These are phyloP conservation scores for Ammodytes marinus DNA, from an alignment of 2,113 vertebrate species.

Conservation along the genomic window DNA sequence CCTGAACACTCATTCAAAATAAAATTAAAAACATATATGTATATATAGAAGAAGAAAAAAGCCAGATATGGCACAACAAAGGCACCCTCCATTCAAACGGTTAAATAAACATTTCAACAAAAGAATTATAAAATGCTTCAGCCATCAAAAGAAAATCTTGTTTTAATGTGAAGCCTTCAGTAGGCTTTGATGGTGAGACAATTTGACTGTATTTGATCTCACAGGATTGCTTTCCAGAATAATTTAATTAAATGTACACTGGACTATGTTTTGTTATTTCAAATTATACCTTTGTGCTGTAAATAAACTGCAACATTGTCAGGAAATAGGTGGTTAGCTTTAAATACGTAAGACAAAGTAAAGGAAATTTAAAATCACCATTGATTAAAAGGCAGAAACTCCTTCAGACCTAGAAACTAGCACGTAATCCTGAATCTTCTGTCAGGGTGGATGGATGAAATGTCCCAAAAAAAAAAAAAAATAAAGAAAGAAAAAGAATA, in stretches of 20 bases:
- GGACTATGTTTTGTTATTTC: conserved; percentile 43
- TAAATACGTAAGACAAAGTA: conserved; percentile 44
- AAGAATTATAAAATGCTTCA: conserved; percentile 32
- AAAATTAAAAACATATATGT: background rate
- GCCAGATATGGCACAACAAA: conserved; percentile 22
- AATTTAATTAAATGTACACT: conserved; percentile 54
- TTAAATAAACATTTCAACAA: conserved; percentile 7
- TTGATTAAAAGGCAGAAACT: conserved; percentile 29
- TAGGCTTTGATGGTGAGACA: conserved; percentile 23
- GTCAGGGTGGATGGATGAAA: conserved; percentile 20
- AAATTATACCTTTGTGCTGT: conserved; percentile 36
- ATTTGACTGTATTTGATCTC: conserved; percentile 17
- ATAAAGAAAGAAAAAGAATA: background rate
- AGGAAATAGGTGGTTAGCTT: conserved; percentile 25
- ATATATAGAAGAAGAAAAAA: conserved; percentile 6
- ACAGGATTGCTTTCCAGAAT: conserved; percentile 42
- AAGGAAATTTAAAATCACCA: conserved; percentile 16
- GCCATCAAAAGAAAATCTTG: conserved; percentile 9
- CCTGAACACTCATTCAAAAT: conserved; percentile 25
- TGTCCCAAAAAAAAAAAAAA: background rate
- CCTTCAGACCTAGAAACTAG: conserved; percentile 22
- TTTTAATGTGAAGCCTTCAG: conserved; percentile 18
- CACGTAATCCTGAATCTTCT: conserved; percentile 62
- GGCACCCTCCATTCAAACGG: conserved; percentile 26
- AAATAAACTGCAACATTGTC: conserved; percentile 54